Base-by-base conservation (phyloP, 2,797 vertebrate species). In the Melopsittacus undulatus region DNA sequence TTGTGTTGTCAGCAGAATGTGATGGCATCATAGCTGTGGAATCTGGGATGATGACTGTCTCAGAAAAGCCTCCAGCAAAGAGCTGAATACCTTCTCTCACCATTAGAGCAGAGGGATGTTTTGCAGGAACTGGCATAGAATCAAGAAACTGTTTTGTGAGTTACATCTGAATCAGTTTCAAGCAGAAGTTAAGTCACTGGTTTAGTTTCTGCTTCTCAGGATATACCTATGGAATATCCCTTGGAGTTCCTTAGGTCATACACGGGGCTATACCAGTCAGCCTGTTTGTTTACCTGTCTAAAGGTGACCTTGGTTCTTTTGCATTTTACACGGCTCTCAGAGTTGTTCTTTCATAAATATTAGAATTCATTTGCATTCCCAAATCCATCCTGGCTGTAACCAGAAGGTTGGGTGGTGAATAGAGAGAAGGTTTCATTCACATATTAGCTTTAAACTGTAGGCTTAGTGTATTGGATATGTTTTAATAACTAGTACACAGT, bases 1-100 rank as follows among this genome's bases (percentile, higher is more conserved):
- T 85, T 89, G 48, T 89, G 20, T 42, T 91, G 82, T 94, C 73
- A 94, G 87, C 84, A 91, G 76, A 85, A 75, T 15, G 62, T 46
- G 42, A 43, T 87, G 87, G 76, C 57, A 24, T 96, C 94, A 93
- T 11, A 91, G 49, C 69, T 88, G 54, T 94, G 94, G 91, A 95
- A 96, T 96, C 70, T 80, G 72, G 40, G 76, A 54, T 83, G 72
- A 11, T 76, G 66, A 67, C 51, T 75, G 48, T 2, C 2, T 89
- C 66, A 73, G 74, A 86, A 95, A 51, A 0, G 43, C 94, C 76
- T 94, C 52, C 76, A 91, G 91, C 86, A 78, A 69, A 70, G 49
- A 72, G 62, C 82, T 75, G 36, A 59, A 43, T 87, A 56, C 72
- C 51, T 89, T 77, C 69, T 67, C 74, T 49, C 7, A 0, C 88